These are phyloP conservation scores for Philereme transversata DNA, from an alignment of 2,888 invertebrate genomes.

Conservation along the genomic window DNA sequence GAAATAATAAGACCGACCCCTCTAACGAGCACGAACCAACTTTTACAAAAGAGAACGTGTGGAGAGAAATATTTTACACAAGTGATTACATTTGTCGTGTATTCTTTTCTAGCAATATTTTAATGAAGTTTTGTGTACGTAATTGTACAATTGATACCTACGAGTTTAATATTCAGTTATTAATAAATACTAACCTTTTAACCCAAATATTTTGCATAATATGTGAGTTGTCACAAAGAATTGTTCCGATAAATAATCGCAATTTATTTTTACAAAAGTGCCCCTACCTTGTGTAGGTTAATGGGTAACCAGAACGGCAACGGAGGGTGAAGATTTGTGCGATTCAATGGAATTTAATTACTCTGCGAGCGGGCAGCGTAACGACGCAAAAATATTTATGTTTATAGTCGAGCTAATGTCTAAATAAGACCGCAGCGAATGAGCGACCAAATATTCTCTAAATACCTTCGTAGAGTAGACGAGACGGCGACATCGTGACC, in stretches of 20 bases:
- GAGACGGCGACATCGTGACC: constrained; percentile 22
- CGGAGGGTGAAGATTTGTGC: constrained; percentile 77
- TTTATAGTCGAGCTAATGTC: constrained; percentile 77
- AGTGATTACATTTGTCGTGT: constrained; percentile 58
- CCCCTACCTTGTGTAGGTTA: constrained; percentile 44
- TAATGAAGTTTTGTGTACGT: too few species aligned
- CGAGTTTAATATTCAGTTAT: too few species aligned
- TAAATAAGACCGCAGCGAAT: constrained; percentile 69
- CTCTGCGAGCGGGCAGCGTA: constrained; percentile 68
- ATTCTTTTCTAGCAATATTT: neutral
- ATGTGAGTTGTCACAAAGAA: constrained; percentile 20
- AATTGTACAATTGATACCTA: too few species aligned
- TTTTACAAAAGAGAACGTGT: constrained; percentile 73
- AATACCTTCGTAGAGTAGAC: constrained; percentile 29
- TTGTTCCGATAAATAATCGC: constrained; percentile 24
- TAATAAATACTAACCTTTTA: constrained; percentile 1
- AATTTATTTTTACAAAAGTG: constrained; percentile 32
- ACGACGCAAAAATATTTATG: constrained; percentile 83
- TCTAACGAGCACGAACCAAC: constrained; percentile 75
- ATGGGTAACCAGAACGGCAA: constrained; percentile 48
- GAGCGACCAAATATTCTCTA: constrained; percentile 43
- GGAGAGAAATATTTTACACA: constrained; percentile 57
- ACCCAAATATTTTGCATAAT: constrained; percentile 11
- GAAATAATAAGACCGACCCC: constrained; percentile 78
- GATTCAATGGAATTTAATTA: constrained; percentile 83